Evolutionary conservation across 2,888 invertebrate genomes (phyloP), one percentile per base, ranked within the genome.

Genomic region (Ectemnius cavifrons): DNA sequence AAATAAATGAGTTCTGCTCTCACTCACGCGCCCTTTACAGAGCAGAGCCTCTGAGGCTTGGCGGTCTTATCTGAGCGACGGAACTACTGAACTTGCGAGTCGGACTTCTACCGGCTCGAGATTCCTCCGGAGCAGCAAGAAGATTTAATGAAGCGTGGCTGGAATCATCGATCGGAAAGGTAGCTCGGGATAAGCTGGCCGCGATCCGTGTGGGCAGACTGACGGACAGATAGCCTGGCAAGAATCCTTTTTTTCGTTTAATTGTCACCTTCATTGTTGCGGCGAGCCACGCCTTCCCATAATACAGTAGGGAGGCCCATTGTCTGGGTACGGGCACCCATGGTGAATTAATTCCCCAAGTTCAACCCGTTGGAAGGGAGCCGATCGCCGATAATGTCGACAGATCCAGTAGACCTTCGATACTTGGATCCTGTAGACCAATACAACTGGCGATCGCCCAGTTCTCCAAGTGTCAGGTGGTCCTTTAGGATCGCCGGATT

Each of bases 241-340:
- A 62, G 58, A 27, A 69, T 65, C 62, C 47, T 66, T 68, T 64
- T 60, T 67, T 67, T 68, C 57, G 65, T 80, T 77, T 77, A 81
- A 83, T 76, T 71, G 68, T 57, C 56, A 59, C 62, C 61, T 75
- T 75, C 71, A 84, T 84, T 77, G 81, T 83, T 75, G 70, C 28
- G 63, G 61, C 65, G 13, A 59, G 83, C 84, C 82, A 76, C 83
- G 82, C 84, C 83, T 77, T 69, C 56, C 16, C 37, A 46, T 63
- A 67, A 62, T 75, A 61, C 66, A 59, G 64, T 67, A 61, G 60
- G 27, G 63, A 11, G 37, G 13, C 52, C 75, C 68, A 73, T 77
- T 78, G 78, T 78, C 66, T 71, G 60, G 69, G 45, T 56, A 28
- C 37, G 58, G 57, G 49, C 16, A 62, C 71, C 73, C 77, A 47